Evolutionary conservation across 2,113 vertebrate genomes (phyloP), one percentile per base, ranked within the genome.

Genomic region (Dendropsophus ebraccatus): DNA sequence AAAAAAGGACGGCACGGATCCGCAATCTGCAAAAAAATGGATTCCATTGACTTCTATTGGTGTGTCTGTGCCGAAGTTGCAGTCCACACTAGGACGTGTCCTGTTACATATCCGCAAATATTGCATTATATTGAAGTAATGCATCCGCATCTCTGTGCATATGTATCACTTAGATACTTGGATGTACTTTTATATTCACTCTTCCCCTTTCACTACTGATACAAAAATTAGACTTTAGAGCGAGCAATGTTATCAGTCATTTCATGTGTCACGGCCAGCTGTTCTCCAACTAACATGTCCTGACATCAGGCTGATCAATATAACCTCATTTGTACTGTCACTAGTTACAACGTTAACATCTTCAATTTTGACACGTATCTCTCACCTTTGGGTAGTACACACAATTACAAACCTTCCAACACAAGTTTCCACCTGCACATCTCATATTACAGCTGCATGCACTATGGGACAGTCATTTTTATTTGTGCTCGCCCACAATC

Each of bases 391-490:
- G 41, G 89, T 91, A 6, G 60, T 89, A 69, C 67, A 81, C 41
- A 82, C 89, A 21, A 87, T 91, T 80, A 47, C 90, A 16, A 37
- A 0, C 28, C 90, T 90, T 37, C 85, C 88, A 56, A 90, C 88
- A 17, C 47, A 49, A 5, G 12, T 49, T 12, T 49, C 47, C 47
- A 49, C 47, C 47, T 49, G 47, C 12, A 7, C 47, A 49, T 49
- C 47, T 49, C 47, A 49, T 49, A 5, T 49, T 49, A 49, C 47
- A 49, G 47, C 47, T 49, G 47, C 47, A 49, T 49, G 47, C 12
- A 49, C 47, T 49, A 49, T 12, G 47, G 47, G 47, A 49, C 47
- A 7, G 6, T 49, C 6, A 49, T 49, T 49, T 49, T 49, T 49
- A 49, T 49, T 12, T 49, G 12, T 49, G 47, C 47, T 49, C 47